phyloP scores from a whole-genome alignment of 2,888 invertebrate species.

The Hymenopus coronatus region DNA sequence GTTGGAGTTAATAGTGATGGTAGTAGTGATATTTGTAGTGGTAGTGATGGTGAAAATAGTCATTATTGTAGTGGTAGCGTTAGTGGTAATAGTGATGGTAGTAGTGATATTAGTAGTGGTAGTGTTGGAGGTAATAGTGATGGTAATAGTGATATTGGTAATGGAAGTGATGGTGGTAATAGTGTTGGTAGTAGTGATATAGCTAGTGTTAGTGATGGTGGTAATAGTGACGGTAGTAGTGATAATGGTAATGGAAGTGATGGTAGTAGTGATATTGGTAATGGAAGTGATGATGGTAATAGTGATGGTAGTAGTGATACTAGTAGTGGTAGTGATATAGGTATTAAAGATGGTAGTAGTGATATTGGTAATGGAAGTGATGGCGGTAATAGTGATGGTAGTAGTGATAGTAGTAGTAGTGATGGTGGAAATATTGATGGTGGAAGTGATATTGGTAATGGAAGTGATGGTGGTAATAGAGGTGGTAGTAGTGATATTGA shows the following conservation, averaged over 20 bases:
- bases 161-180: neutral
- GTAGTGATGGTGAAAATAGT: no score
- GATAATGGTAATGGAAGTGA: neutral
- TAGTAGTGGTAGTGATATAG: neutral
- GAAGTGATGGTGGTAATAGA: neutral
- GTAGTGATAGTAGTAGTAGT: neutral
- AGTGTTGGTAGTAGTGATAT: neutral
- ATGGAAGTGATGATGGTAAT: neutral
- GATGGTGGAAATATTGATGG: neutral
- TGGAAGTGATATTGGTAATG: neutral
- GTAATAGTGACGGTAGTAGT: neutral
- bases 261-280: no score
- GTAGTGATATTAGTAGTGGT: no score
- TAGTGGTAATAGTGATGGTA: no score
- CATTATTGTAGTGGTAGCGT: no score
- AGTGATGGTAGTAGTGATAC: neutral
- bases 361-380: neutral
- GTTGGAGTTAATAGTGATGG: no score
- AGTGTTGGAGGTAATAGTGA: no score
- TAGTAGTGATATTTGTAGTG: no score
- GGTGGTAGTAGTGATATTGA: neutral
- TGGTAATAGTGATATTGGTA: no score
- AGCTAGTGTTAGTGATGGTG: neutral
- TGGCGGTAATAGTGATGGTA: neutral
- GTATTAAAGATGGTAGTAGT: neutral